Conservation (phyloP, 2,113 vertebrate species). For the Notarius lentiginosus region DNA sequence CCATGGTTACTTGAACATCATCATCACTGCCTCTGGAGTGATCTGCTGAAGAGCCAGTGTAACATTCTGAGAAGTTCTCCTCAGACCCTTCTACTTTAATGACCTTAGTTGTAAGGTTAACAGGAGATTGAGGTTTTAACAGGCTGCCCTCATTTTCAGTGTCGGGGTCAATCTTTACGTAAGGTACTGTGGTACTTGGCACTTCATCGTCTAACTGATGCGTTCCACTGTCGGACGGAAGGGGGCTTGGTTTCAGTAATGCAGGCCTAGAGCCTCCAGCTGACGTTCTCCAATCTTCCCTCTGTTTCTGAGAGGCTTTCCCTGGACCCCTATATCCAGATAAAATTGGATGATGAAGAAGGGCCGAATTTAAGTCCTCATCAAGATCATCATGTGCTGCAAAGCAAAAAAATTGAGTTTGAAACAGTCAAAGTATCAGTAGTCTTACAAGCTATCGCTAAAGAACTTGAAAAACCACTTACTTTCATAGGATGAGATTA, state of each 20-base stretch:
- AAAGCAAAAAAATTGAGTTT: background rate
- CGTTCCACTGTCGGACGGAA: background rate
- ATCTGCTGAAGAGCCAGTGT: constrained; percentile 23
- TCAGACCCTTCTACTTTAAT: constrained; percentile 63
- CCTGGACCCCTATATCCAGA: background rate
- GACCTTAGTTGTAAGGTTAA: constrained; percentile 49
- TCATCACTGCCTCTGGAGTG: constrained; percentile 31
- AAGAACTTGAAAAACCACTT: background rate
- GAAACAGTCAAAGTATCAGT: background rate
- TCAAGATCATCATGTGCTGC: constrained; percentile 19
- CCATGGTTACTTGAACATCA: constrained; percentile 57
- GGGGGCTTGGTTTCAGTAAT: background rate
- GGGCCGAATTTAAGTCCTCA: background rate
- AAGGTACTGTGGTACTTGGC: background rate
- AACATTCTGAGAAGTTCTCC: constrained; percentile 40
- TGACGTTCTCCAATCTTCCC: background rate
- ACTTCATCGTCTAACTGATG: background rate
- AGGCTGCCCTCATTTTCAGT: constrained; percentile 59
- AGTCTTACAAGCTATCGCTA: background rate
- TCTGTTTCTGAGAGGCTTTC: constrained; percentile 18
- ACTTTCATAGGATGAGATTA: background rate
- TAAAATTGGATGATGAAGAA: background rate
- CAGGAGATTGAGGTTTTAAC: constrained; percentile 56
- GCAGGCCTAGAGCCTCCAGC: background rate
- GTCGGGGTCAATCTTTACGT: constrained; percentile 60